phyloP scores from a whole-genome alignment of 2,888 invertebrate species.

The Eristalinus aeneus region DNA sequence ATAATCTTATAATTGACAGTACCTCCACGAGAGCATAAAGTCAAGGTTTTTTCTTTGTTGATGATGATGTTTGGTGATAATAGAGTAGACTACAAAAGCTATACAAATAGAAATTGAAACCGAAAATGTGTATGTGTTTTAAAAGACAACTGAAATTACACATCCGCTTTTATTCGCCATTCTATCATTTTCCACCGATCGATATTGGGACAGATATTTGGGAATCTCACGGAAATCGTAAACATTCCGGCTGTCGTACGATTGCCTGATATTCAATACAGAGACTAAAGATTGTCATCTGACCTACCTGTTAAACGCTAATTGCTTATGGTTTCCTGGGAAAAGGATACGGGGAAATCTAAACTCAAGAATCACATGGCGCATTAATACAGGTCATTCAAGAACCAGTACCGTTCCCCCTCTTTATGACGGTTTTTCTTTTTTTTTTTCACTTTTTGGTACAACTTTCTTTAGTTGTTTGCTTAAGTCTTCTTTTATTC shows the following conservation, averaged over 20 bases:
- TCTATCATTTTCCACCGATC: neutral
- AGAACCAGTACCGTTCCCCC: neutral
- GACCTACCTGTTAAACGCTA: conserved; percentile 36
- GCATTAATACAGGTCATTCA: neutral
- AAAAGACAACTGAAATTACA: conserved; percentile 1
- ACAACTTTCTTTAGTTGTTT: neutral
- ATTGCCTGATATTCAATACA: neutral
- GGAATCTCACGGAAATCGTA: conserved; percentile 7
- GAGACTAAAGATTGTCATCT: conserved; percentile 11
- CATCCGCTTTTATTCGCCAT: neutral
- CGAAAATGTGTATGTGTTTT: conserved; percentile 25
- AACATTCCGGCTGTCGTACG: conserved; percentile 3
- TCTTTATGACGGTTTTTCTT: neutral
- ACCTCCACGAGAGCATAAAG: conserved; percentile 30
- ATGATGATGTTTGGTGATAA: conserved; percentile 22
- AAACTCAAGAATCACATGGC: conserved; percentile 6
- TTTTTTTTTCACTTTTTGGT: neutral
- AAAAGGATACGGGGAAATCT: conserved; percentile 29
- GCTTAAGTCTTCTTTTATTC: neutral
- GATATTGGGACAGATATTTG: neutral
- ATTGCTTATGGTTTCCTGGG: conserved; percentile 27
- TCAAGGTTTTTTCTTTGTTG: conserved; percentile 51
- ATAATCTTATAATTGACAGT: conserved; percentile 16
- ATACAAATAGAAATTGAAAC: conserved; percentile 7
- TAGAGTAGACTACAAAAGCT: conserved; percentile 3